phyloP scores from a whole-genome alignment of 2,797 vertebrate species.

The Meda fulgida region DNA sequence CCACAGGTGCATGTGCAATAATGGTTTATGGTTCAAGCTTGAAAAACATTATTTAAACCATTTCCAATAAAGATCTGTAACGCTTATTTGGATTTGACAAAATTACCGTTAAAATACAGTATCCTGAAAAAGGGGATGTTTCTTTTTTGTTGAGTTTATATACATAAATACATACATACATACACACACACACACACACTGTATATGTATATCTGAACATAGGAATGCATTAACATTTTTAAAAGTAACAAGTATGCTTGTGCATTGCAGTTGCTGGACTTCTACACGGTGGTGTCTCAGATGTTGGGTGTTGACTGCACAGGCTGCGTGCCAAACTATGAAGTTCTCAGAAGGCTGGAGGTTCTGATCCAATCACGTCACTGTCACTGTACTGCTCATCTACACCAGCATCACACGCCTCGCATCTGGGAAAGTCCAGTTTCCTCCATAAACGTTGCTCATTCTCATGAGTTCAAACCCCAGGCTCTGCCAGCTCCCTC shows the following conservation, averaged over 20 bases:
- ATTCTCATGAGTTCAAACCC: constrained; percentile 16
- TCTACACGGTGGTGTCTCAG: constrained; percentile 82
- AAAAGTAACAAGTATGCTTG: constrained; percentile 23
- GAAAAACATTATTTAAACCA: too few relatives aligned
- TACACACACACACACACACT: too few relatives aligned
- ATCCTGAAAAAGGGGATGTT: too few relatives aligned
- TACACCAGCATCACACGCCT: constrained; percentile 68
- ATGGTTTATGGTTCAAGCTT: too few relatives aligned
- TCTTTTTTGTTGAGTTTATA: not conserved
- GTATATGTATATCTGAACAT: not conserved
- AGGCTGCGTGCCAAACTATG: constrained; percentile 79
- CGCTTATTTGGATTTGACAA: too few relatives aligned
- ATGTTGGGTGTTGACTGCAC: constrained; percentile 82
- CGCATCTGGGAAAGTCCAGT: constrained; percentile 48
- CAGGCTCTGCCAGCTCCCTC: not conserved
- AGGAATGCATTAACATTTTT: too few relatives aligned
- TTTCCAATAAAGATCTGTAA: too few relatives aligned
- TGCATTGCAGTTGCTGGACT: constrained; percentile 83
- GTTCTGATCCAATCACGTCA: constrained; percentile 78
- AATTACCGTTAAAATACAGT: too few relatives aligned
- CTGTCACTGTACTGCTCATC: constrained; percentile 51
- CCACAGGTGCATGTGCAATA: too few relatives aligned
- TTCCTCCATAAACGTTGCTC: constrained; percentile 48
- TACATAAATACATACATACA: too few relatives aligned
- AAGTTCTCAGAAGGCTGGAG: constrained; percentile 87